These are phyloP conservation scores for Ennomos erosarius DNA, from an alignment of 2,888 invertebrate genomes.

Conservation along the genomic window DNA sequence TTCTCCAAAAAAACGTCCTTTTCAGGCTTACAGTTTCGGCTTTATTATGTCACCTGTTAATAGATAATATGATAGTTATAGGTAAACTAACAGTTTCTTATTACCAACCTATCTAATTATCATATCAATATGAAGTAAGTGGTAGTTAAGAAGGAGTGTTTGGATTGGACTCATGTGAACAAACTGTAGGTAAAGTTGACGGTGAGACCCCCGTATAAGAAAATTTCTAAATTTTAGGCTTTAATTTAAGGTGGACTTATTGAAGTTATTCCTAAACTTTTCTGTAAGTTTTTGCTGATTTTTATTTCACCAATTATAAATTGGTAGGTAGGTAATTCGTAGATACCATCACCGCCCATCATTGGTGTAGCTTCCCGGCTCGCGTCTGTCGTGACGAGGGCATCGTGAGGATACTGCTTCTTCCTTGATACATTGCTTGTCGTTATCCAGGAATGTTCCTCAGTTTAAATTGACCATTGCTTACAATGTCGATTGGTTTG, in stretches of 20 bases:
- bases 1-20: too few relatives aligned
- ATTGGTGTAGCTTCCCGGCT: conserved; percentile 11
- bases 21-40: too few relatives aligned
- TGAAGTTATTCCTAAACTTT: conserved; percentile 2
- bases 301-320: neutral
- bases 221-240: too few relatives aligned
- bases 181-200: too few relatives aligned
- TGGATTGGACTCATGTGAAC: too few relatives aligned
- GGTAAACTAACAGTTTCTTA: too few relatives aligned
- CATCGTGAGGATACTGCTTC: conserved; percentile 54
- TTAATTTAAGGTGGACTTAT: neutral
- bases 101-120: too few relatives aligned
- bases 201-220: too few relatives aligned
- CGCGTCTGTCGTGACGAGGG: conserved; percentile 31
- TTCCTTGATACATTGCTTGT: conserved; percentile 52
- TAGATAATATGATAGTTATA: too few relatives aligned
- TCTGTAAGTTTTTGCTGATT: neutral
- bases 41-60: too few relatives aligned
- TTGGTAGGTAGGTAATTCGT: conserved; percentile 15
- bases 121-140: too few relatives aligned
- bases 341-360: conserved; percentile 28
- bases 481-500: conserved; percentile 12
- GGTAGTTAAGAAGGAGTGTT: too few relatives aligned
- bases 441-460: conserved; percentile 48
- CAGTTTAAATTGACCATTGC: conserved; percentile 22